Conservation (phyloP, 30 jellyfish, hydroid and myxozoan species). For the Aurelia sp. region DNA sequence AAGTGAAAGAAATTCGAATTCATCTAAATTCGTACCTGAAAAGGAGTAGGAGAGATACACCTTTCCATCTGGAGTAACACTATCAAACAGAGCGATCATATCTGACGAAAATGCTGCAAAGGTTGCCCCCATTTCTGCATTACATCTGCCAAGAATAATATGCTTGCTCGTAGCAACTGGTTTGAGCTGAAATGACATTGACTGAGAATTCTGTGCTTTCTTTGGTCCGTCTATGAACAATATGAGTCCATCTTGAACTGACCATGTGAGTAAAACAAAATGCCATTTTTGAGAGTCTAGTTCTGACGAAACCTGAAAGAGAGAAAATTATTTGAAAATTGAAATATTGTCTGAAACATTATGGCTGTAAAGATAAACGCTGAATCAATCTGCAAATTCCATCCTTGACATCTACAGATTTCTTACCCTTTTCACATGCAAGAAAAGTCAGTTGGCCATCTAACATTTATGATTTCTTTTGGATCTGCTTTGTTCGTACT, state of each 20-base stretch:
- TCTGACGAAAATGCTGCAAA: conserved; percentile 73
- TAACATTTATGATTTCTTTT: too few relatives aligned
- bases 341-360: neutral
- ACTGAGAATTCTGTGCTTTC: conserved; percentile 48
- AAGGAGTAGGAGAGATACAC: conserved; percentile 72
- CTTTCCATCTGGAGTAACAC: conserved; percentile 82
- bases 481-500: too few relatives aligned
- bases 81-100: conserved; percentile 84
- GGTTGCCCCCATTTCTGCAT: conserved; percentile 47
- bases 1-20: neutral
- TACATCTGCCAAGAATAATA: conserved; percentile 77
- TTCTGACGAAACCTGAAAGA: conserved; percentile 51
- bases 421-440: too few relatives aligned
- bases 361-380: neutral
- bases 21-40: conserved; percentile 61
- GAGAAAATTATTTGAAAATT: neutral
- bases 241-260: conserved; percentile 56
- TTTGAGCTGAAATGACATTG: conserved; percentile 39
- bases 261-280: conserved; percentile 87
- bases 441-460: too few relatives aligned
- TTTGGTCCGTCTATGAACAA: conserved; percentile 87
- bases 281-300: conserved; percentile 72
- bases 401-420: neutral
- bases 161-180: conserved; percentile 64
- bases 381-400: neutral